These are phyloP conservation scores for Garra rufa DNA, from an alignment of 2,113 vertebrate genomes.

Conservation along the genomic window DNA sequence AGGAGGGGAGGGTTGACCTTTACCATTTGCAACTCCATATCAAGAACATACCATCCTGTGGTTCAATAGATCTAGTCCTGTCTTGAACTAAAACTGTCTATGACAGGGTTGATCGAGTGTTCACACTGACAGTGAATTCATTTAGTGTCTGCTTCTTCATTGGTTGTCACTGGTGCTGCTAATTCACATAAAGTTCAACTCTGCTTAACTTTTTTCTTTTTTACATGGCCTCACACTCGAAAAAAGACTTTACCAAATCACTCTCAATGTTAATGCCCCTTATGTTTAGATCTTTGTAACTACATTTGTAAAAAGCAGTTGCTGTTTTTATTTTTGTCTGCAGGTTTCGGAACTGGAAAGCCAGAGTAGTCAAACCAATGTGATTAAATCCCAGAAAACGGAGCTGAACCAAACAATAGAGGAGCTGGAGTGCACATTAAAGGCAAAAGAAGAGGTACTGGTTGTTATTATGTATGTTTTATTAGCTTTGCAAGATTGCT, in stretches of 20 bases:
- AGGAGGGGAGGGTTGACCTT: conserved; percentile 55
- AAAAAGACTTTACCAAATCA: background rate
- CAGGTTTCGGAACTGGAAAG: conserved; percentile 98
- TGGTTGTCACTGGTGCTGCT: background rate
- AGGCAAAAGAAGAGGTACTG: conserved; percentile 93
- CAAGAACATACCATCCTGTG: background rate
- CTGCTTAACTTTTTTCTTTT: background rate
- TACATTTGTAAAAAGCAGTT: background rate
- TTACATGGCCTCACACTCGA: background rate
- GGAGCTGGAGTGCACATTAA: conserved; percentile 88
- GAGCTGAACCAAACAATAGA: conserved; percentile 98
- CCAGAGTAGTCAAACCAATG: conserved; percentile 93
- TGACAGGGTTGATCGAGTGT: background rate
- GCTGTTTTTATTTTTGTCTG: conserved; percentile 53
- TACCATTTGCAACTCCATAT: background rate
- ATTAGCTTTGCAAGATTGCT: background rate
- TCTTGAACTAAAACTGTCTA: background rate
- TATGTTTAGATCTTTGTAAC: background rate
- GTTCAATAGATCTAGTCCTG: background rate
- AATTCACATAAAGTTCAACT: background rate
- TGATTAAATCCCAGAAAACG: conserved; percentile 95
- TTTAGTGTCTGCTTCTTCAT: background rate
- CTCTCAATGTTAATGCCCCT: background rate
- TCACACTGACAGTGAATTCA: background rate
- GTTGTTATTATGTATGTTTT: background rate